phyloP scores from a whole-genome alignment of 2,888 invertebrate genomes.

The Parelbella ahira region DNA sequence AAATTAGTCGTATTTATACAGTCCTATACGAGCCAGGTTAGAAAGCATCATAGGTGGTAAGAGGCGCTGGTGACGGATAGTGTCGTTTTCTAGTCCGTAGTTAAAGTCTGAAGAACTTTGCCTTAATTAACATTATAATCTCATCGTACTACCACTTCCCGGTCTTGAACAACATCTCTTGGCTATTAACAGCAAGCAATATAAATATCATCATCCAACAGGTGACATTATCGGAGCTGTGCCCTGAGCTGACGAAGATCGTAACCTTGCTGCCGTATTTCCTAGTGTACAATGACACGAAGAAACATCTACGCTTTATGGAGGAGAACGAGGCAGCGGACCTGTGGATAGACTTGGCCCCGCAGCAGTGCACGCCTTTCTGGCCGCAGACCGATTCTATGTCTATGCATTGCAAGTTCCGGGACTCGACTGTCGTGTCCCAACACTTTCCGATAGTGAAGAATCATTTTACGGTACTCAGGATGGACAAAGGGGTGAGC shows the following conservation, averaged over 20 bases:
- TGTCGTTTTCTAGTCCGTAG: too few relatives aligned
- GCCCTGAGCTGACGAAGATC: constrained; percentile 88
- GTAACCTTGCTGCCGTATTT: constrained; percentile 90
- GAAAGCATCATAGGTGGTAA: too few relatives aligned
- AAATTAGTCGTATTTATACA: too few relatives aligned
- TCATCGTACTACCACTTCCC: too few relatives aligned
- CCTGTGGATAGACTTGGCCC: constrained; percentile 88
- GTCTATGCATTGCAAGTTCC: constrained; percentile 89
- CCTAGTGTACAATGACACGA: constrained; percentile 86
- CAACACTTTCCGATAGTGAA: constrained; percentile 88
- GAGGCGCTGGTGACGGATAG: too few relatives aligned
- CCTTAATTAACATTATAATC: too few relatives aligned
- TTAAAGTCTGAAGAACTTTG: too few relatives aligned
- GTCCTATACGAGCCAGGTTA: too few relatives aligned
- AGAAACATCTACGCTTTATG: constrained; percentile 85
- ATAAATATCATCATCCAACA: too few relatives aligned
- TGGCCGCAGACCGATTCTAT: constrained; percentile 92
- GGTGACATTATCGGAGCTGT: constrained; percentile 85
- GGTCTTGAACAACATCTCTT: too few relatives aligned
- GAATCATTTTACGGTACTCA: constrained; percentile 85
- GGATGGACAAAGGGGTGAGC: constrained; percentile 92
- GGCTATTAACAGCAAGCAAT: too few relatives aligned
- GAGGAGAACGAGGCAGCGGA: constrained; percentile 92
- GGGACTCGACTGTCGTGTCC: constrained; percentile 87
- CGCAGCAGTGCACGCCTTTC: constrained; percentile 86